Base-by-base conservation (phyloP, 2,888 invertebrate species). In the Mythimna impura region DNA sequence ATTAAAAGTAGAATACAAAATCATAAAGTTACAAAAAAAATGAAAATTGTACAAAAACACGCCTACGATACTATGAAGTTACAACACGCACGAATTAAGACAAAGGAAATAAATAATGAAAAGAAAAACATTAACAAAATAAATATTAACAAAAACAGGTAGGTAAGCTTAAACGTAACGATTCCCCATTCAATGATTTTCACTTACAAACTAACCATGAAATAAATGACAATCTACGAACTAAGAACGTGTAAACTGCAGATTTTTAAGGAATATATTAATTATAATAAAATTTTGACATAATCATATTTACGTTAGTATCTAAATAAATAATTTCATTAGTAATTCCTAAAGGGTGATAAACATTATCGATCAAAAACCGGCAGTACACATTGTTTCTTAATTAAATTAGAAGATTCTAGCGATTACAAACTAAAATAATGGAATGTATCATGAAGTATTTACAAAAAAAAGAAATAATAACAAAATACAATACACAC, bases 151-250 rank as follows among this genome's bases (percentile, higher is more conserved):
- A 94, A 92, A 93, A 93, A 94, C 92, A 92, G 70, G 88, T 89
- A 92, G 52, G 88, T 89, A 90, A 91, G 93, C 94, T 94, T 96
- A 96, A 96, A 96, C 96, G 96, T 96, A 96, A 95, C 95, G 93
- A 94, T 96, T 96, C 95, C 96, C 96, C 96, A 87, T 92, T 92
- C 81, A 87, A 87, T 91, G 81, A 88, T 86, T 88, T 82, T 87
- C 66, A 86, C 76, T 86, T 90, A 89, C 61, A 81, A 71, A 82
- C 86, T 89, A 88, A 74, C 55, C 57, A 74, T 73, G 17, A 71
- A 73, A 69, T 70, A 64, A 70, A 83, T 61, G 73, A 73, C 36
- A 34, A 65, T 70, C 40, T 80, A 83, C 69, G 25, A 74, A 43
- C 80, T 77, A 80, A 55, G 17, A 68, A 25, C 36, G 62, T 57